Evolutionary conservation across 2,113 vertebrate genomes (phyloP).

Genomic region (Potamarius usumacintae): DNA sequence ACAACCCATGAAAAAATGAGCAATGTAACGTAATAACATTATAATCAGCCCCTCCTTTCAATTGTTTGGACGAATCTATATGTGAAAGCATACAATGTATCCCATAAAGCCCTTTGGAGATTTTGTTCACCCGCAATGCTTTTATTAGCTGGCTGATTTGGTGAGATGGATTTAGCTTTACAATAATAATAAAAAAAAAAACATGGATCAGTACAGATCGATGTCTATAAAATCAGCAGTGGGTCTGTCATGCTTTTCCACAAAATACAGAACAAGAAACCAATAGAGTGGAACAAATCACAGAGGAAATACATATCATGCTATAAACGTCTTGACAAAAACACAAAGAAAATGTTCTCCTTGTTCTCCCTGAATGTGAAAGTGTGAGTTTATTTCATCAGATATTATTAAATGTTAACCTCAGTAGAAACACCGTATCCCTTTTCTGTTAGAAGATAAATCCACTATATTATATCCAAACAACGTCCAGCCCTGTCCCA

Average conservation of each 20-base stretch:
- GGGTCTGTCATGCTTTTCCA: slow-evolving; percentile 67
- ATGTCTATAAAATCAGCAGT: slow-evolving; percentile 44
- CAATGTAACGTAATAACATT: not conserved
- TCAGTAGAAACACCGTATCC: slow-evolving; percentile 61
- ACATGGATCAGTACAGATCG: slow-evolving; percentile 37
- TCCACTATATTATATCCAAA: slow-evolving; percentile 57
- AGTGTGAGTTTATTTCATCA: slow-evolving; percentile 48
- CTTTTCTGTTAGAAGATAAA: slow-evolving; percentile 62
- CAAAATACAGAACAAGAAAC: slow-evolving; percentile 60
- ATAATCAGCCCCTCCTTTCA: slow-evolving; percentile 9
- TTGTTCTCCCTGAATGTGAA: slow-evolving; percentile 65
- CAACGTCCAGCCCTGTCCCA: slow-evolving; percentile 54
- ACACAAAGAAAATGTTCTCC: slow-evolving; percentile 60
- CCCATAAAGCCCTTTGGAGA: slow-evolving; percentile 12
- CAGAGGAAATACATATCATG: slow-evolving; percentile 72
- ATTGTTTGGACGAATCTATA: not conserved
- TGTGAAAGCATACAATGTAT: not conserved
- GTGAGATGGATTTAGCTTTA: slow-evolving; percentile 18
- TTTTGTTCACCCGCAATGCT: slow-evolving; percentile 10
- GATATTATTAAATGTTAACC: slow-evolving; percentile 57
- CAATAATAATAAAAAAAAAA: slow-evolving; percentile 9
- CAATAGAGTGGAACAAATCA: slow-evolving; percentile 63
- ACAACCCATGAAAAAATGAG: not conserved
- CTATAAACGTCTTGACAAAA: slow-evolving; percentile 64
- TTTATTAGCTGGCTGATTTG: not conserved